Conservation (phyloP, 2,113 vertebrate species). For the Perca flavescens region DNA sequence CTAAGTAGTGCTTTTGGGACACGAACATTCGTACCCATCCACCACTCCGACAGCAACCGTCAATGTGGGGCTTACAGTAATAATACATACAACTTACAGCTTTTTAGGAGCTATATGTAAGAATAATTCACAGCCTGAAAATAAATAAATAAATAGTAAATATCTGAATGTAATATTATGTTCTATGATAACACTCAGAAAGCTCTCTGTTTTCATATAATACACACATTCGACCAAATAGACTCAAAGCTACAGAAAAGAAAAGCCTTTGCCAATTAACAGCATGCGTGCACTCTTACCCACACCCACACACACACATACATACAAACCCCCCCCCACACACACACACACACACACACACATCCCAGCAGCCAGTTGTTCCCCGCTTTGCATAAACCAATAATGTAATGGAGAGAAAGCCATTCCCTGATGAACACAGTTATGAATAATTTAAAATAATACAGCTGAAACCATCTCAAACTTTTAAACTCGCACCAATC, state of each 20-base stretch:
- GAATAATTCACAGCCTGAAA: too few species aligned
- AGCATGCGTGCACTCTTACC: background rate
- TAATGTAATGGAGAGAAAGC: constrained; percentile 74
- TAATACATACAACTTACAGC: too few species aligned
- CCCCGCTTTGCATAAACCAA: constrained; percentile 79
- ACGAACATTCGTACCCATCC: too few species aligned
- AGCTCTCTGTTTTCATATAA: background rate
- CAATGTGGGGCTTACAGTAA: too few species aligned
- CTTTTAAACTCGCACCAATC: constrained; percentile 72
- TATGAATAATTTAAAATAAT: constrained; percentile 76
- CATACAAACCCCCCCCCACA: background rate
- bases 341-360: constrained; percentile 14
- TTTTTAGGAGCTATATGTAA: too few species aligned
- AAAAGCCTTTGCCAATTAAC: constrained; percentile 23
- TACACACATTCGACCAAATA: background rate
- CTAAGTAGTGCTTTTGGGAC: too few species aligned
- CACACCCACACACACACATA: constrained; percentile 16
- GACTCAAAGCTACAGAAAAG: constrained; percentile 28
- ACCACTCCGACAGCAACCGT: too few species aligned
- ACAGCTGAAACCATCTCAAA: constrained; percentile 63
- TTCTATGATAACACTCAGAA: background rate
- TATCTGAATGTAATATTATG: background rate
- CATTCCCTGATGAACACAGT: constrained; percentile 68
- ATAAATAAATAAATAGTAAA: background rate
- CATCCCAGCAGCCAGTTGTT: constrained; percentile 51